Evolutionary conservation across 2,888 invertebrate genomes (phyloP).

Genomic region (Anoplius nigerrimus): DNA sequence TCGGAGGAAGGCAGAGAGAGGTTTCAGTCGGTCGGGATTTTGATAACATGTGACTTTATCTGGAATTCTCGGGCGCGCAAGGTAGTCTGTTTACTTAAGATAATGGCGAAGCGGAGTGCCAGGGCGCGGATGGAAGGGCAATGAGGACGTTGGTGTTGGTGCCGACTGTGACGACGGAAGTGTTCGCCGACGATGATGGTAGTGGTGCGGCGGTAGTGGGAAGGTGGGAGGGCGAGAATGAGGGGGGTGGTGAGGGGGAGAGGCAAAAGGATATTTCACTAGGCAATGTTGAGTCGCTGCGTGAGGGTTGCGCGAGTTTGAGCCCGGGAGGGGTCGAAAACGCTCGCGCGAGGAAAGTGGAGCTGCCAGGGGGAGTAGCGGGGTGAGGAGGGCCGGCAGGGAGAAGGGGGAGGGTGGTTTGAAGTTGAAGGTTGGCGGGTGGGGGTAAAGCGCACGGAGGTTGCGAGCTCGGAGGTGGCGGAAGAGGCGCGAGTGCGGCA

Average conservation of each 20-base stretch:
- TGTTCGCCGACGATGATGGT: no score
- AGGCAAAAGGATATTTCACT: slow-evolving; percentile 56
- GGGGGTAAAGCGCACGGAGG: slow-evolving; percentile 1
- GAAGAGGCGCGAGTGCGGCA: background rate
- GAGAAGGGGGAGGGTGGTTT: slow-evolving; percentile 28
- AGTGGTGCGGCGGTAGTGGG: background rate
- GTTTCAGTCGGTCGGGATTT: slow-evolving; percentile 60
- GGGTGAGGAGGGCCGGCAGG: slow-evolving; percentile 37
- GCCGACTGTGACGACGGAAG: background rate
- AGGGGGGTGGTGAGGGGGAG: slow-evolving; percentile 12
- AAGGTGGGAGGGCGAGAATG: slow-evolving; percentile 14
- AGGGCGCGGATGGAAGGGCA: slow-evolving; percentile 47
- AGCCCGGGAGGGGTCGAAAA: slow-evolving; percentile 1
- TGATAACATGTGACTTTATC: slow-evolving; percentile 72
- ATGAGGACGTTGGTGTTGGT: slow-evolving; percentile 22
- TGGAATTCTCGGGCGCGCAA: slow-evolving; percentile 63
- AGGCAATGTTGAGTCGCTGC: slow-evolving; percentile 46
- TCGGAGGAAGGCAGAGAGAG: slow-evolving; percentile 32
- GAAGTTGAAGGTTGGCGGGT: background rate
- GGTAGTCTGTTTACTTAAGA: slow-evolving; percentile 73
- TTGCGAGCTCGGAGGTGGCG: slow-evolving; percentile 1
- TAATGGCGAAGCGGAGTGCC: slow-evolving; percentile 64
- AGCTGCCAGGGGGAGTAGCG: slow-evolving; percentile 21
- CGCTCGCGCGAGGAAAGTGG: no score
- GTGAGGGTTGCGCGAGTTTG: background rate